Percentiles rank a stretch among this genome's conserved stretches.
Conservation (phyloP, 2,797 vertebrate genomes). For the Squalus acanthias region DNA sequence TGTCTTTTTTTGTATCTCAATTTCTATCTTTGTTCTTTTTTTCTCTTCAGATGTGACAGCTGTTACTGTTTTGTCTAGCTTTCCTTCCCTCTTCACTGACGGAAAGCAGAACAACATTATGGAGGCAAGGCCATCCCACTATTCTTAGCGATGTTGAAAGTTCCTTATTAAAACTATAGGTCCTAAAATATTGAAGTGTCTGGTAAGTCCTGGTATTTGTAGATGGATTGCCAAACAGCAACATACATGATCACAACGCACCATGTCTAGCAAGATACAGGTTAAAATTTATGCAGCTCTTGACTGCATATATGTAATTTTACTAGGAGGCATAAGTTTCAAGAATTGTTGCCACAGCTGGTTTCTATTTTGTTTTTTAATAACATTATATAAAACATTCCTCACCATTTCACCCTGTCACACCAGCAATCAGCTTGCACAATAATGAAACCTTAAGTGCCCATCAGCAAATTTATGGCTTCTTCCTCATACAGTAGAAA, state of each 20-base stretch:
- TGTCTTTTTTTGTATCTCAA: no score
- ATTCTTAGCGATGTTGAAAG: no score
- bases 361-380: background rate
- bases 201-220: no score
- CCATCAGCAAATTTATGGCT: background rate
- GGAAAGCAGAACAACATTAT: no score
- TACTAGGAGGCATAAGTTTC: background rate
- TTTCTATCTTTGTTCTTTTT: no score
- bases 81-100: no score
- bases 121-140: no score
- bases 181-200: no score
- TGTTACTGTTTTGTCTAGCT: no score
- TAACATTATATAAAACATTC: background rate
- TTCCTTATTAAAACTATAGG: no score
- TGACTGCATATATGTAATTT: background rate
- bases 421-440: background rate
- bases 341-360: background rate
- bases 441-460: background rate
- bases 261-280: background rate
- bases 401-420: background rate
- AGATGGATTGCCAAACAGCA: background rate
- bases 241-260: background rate
- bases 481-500: background rate
- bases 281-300: background rate
- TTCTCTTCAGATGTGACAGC: no score